These are phyloP conservation scores for Ctena decussata DNA, from an alignment of 2,888 invertebrate genomes.

Conservation along the genomic window DNA sequence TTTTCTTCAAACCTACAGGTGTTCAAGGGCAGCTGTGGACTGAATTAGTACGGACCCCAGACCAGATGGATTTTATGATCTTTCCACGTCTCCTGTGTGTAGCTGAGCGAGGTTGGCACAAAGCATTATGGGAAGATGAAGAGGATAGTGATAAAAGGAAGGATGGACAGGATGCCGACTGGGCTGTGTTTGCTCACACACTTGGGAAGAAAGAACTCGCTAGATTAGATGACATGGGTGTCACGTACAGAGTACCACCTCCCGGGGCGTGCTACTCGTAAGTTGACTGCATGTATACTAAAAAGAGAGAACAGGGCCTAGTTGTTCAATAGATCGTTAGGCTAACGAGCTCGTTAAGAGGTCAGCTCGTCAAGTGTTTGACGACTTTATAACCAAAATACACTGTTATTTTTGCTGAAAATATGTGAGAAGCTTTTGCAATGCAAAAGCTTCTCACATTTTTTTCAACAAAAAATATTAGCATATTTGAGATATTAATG, in stretches of 20 bases:
- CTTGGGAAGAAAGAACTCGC: constrained; percentile 81
- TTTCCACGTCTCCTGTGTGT: constrained; percentile 82
- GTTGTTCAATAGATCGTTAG: too few relatives aligned
- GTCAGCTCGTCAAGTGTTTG: too few relatives aligned
- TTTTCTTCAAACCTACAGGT: too few relatives aligned
- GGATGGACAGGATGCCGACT: constrained; percentile 70
- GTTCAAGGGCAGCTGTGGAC: constrained; percentile 85
- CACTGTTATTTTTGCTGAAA: too few relatives aligned
- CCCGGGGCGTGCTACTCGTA: constrained; percentile 81
- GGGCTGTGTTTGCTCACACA: constrained; percentile 81
- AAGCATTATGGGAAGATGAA: constrained; percentile 81
- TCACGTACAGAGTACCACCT: constrained; percentile 82
- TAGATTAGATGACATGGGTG: constrained; percentile 76
- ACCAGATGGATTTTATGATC: constrained; percentile 81
- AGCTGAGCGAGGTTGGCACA: constrained; percentile 85
- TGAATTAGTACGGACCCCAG: constrained; percentile 79
- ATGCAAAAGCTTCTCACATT: too few relatives aligned
- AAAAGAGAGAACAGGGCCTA: too few relatives aligned
- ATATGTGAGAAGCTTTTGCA: too few relatives aligned
- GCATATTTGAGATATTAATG: too few relatives aligned
- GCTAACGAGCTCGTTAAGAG: too few relatives aligned
- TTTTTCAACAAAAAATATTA: too few relatives aligned
- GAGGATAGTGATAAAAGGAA: constrained; percentile 53
- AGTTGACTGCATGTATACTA: constrained; percentile 9
- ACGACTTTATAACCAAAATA: too few relatives aligned